Conservation (phyloP, 1,140 invertebrate species). For the Cataglyphis hispanica region DNA sequence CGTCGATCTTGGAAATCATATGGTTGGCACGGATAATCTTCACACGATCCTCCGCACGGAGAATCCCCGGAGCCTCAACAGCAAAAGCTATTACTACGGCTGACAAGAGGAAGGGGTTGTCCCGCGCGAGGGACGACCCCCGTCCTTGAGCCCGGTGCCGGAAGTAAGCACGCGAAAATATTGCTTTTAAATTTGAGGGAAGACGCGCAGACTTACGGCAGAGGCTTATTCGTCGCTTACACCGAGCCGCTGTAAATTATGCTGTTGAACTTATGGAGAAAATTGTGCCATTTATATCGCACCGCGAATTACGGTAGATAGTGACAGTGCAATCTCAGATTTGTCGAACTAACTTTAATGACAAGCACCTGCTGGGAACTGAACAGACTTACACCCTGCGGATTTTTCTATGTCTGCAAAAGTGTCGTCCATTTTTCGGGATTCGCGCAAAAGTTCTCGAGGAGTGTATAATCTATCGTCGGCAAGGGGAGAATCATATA, state of each 20-base stretch:
- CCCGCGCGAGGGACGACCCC: constrained; percentile 83
- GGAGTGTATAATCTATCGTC: constrained; percentile 23
- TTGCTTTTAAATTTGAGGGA: constrained; percentile 82
- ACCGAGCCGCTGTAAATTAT: constrained; percentile 57
- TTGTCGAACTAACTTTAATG: background rate
- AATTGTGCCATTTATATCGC: background rate
- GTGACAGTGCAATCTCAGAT: constrained; percentile 18
- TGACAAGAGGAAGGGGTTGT: constrained; percentile 87
- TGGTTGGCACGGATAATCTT: constrained; percentile 84
- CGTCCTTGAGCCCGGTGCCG: constrained; percentile 83
- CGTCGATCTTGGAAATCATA: constrained; percentile 85
- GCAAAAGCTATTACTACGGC: constrained; percentile 89
- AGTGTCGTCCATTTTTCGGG: constrained; percentile 16
- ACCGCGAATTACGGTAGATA: background rate
- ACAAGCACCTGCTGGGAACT: background rate
- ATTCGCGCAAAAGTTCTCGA: constrained; percentile 27
- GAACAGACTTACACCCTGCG: background rate
- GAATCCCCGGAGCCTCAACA: constrained; percentile 86
- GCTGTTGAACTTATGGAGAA: constrained; percentile 43
- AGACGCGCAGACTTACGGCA: constrained; percentile 36
- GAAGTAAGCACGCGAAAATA: constrained; percentile 85
- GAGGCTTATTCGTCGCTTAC: background rate
- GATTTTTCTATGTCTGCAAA: background rate
- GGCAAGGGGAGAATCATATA: background rate
- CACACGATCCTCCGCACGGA: constrained; percentile 83